These are phyloP conservation scores for Zootermopsis nevadensis DNA, from an alignment of 2,888 invertebrate species.

Conservation along the genomic window DNA sequence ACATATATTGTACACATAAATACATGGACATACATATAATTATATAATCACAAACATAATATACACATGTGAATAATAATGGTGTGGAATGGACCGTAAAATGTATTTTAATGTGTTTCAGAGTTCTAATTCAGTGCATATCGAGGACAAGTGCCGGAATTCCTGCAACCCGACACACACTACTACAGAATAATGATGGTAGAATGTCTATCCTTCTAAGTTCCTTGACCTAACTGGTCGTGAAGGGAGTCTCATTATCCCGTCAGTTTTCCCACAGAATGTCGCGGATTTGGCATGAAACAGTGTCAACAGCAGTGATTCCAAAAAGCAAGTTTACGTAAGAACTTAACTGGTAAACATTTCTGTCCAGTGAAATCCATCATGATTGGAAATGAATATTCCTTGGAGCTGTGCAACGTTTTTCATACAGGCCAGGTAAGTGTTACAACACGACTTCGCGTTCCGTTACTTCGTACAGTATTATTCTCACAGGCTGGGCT, in stretches of 20 bases:
- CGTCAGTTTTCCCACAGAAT: neutral
- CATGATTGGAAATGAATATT: conserved; percentile 87
- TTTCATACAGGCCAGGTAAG: conserved; percentile 89
- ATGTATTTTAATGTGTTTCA: too few relatives aligned
- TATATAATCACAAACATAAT: too few relatives aligned
- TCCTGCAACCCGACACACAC: neutral
- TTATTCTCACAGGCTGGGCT: too few relatives aligned
- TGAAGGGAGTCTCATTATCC: neutral
- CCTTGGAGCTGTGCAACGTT: conserved; percentile 87
- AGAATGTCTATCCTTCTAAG: neutral
- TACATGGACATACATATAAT: too few relatives aligned
- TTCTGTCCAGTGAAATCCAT: neutral
- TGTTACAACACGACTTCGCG: conserved; percentile 47
- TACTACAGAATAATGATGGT: neutral
- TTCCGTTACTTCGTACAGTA: too few relatives aligned
- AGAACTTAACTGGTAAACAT: too few relatives aligned
- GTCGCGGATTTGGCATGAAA: neutral
- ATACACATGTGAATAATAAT: too few relatives aligned
- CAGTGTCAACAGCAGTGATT: neutral
- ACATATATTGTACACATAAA: too few relatives aligned
- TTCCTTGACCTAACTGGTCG: neutral
- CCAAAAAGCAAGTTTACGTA: neutral
- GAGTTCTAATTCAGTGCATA: neutral
- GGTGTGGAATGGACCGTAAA: too few relatives aligned
- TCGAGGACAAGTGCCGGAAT: neutral